A percentile compares a stretch with the other conserved stretches of the same genome.
Evolutionary conservation across 1,140 invertebrate genomes (phyloP).

Genomic region (Drosophila quadrilineata): DNA sequence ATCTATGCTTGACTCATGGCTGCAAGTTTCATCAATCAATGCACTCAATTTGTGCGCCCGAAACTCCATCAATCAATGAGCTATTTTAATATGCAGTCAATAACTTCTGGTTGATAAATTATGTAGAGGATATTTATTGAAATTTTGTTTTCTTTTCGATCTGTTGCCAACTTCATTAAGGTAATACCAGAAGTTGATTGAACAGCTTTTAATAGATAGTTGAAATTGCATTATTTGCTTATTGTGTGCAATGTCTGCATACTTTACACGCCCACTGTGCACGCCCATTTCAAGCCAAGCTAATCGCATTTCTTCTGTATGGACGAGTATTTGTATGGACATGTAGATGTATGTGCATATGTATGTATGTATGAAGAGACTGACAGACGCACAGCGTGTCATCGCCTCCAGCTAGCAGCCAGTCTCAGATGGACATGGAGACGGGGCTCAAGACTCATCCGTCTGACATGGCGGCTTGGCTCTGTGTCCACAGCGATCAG

Average conservation of each 20-base stretch:
- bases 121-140: too few species aligned
- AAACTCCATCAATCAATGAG: too few species aligned
- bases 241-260: constrained; percentile 4
- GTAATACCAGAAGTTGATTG: too few species aligned
- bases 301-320: constrained; percentile 23
- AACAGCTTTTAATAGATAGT: too few species aligned
- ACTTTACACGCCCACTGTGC: constrained; percentile 61
- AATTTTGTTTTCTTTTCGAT: too few species aligned
- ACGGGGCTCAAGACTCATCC: neutral
- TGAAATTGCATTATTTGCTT: constrained; percentile 36
- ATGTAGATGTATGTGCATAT: neutral
- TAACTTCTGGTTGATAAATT: too few species aligned
- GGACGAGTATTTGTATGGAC: neutral
- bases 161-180: too few species aligned
- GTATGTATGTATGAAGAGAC: neutral
- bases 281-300: too few species aligned
- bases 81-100: too few species aligned
- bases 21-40: too few species aligned
- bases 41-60: too few species aligned
- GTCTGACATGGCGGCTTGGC: constrained; percentile 21
- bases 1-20: too few species aligned
- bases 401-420: constrained; percentile 56
- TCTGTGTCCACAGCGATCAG: constrained; percentile 53
- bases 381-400: constrained; percentile 53
- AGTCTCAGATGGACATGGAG: neutral